phyloP scores from a whole-genome alignment of 1,140 invertebrate species.

The Diabrotica virgifera region DNA sequence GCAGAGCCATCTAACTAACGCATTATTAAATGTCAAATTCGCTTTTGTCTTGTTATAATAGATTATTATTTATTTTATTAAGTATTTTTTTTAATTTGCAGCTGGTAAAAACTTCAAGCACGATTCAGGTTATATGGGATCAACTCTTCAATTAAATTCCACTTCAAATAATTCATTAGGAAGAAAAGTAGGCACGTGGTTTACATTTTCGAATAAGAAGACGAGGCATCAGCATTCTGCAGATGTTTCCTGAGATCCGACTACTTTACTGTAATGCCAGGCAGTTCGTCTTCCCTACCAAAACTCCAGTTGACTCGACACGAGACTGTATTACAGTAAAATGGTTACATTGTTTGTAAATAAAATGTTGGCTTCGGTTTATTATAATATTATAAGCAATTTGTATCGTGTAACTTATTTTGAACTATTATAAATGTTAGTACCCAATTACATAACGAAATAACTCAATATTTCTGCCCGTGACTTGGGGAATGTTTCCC shows the following conservation, averaged over 20 bases:
- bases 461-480: too few species aligned
- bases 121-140: conserved; percentile 51
- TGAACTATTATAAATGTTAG: too few species aligned
- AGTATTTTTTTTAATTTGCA: conserved; percentile 39
- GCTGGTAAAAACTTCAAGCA: conserved; percentile 54
- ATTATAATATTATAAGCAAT: conserved; percentile 15
- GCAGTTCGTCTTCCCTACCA: neutral
- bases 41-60: too few species aligned
- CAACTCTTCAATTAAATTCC: conserved; percentile 47
- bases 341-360: conserved; percentile 11
- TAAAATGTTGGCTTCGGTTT: neutral
- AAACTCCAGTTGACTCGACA: neutral
- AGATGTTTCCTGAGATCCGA: conserved; percentile 55
- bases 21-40: too few species aligned
- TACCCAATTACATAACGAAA: too few species aligned
- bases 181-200: conserved; percentile 59
- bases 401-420: too few species aligned
- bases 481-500: too few species aligned
- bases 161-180: conserved; percentile 49
- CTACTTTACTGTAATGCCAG: conserved; percentile 48
- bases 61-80: too few species aligned
- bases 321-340: conserved; percentile 15
- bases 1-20: too few species aligned
- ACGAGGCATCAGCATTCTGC: conserved; percentile 46
- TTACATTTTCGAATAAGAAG: conserved; percentile 58